Conservation (phyloP, 2,888 invertebrate genomes). For the Agrotis clavis region DNA sequence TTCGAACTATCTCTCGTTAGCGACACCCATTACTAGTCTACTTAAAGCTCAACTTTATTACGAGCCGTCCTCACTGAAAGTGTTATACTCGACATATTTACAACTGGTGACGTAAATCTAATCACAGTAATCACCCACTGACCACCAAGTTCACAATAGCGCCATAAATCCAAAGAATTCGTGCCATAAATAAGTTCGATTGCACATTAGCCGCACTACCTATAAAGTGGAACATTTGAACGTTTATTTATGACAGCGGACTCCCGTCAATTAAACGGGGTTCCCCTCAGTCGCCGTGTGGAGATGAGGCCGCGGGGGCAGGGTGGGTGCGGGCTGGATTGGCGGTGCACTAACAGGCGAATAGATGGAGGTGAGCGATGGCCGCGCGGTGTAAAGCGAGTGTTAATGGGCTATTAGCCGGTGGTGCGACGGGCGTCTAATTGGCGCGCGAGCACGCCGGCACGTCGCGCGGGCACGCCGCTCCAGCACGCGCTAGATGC, state of each 20-base stretch:
- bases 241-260: constrained; percentile 71
- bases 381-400: constrained; percentile 81
- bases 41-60: constrained; percentile 21
- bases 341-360: constrained; percentile 68
- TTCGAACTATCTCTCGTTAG: constrained; percentile 71
- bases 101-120: constrained; percentile 43
- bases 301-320: constrained; percentile 57
- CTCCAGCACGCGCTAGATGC: constrained; percentile 76
- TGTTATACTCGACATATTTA: constrained; percentile 31
- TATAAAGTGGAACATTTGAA: constrained; percentile 71
- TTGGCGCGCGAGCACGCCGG: constrained; percentile 80
- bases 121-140: constrained; percentile 57
- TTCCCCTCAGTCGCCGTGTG: constrained; percentile 64
- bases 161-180: constrained; percentile 69
- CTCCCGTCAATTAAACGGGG: constrained; percentile 69
- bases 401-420: constrained; percentile 89
- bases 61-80: constrained; percentile 1
- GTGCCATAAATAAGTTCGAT: constrained; percentile 73
- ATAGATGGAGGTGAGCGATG: constrained; percentile 82
- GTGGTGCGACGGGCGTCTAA: constrained; percentile 80
- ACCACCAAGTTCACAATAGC: constrained; percentile 65
- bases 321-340: constrained; percentile 60
- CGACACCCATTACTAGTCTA: constrained; percentile 57
- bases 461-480: constrained; percentile 71
- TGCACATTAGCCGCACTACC: constrained; percentile 71